Conservation (phyloP, 2,888 invertebrate species). For the Pyrgus malvae region DNA sequence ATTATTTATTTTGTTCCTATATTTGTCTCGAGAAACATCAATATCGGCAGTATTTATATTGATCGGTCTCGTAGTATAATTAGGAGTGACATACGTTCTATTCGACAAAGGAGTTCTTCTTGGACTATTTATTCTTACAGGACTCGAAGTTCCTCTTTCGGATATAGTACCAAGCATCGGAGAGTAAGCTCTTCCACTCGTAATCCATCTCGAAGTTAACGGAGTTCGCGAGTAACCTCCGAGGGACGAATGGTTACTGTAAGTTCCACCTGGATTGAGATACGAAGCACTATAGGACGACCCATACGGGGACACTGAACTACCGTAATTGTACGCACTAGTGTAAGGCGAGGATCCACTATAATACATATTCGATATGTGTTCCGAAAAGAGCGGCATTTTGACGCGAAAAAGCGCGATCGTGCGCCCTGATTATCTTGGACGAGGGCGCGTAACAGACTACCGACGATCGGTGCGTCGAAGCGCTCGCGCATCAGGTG, state of each 20-base stretch:
- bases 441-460: slow-evolving; percentile 57
- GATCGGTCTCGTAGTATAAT: slow-evolving; percentile 83
- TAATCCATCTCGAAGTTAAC: slow-evolving; percentile 62
- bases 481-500: slow-evolving; percentile 46
- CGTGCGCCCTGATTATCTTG: slow-evolving; percentile 43
- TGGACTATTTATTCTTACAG: slow-evolving; percentile 68
- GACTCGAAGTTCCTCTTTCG: slow-evolving; percentile 60
- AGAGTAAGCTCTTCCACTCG: slow-evolving; percentile 81
- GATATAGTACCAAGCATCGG: slow-evolving; percentile 89
- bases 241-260: slow-evolving; percentile 75
- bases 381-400: slow-evolving; percentile 87
- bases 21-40: slow-evolving; percentile 88
- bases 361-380: slow-evolving; percentile 83
- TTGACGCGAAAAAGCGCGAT: slow-evolving; percentile 46
- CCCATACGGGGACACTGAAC: slow-evolving; percentile 65
- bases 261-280: slow-evolving; percentile 72
- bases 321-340: slow-evolving; percentile 71
- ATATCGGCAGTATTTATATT: slow-evolving; percentile 93
- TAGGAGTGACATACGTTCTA: slow-evolving; percentile 67
- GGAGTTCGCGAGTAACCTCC: slow-evolving; percentile 80
- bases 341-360: slow-evolving; percentile 73
- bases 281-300: slow-evolving; percentile 75
- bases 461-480: slow-evolving; percentile 42
- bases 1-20: slow-evolving; percentile 60
- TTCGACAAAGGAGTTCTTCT: slow-evolving; percentile 75